Base-by-base conservation (phyloP, 1,140 invertebrate species). In the Argopecten irradians region DNA sequence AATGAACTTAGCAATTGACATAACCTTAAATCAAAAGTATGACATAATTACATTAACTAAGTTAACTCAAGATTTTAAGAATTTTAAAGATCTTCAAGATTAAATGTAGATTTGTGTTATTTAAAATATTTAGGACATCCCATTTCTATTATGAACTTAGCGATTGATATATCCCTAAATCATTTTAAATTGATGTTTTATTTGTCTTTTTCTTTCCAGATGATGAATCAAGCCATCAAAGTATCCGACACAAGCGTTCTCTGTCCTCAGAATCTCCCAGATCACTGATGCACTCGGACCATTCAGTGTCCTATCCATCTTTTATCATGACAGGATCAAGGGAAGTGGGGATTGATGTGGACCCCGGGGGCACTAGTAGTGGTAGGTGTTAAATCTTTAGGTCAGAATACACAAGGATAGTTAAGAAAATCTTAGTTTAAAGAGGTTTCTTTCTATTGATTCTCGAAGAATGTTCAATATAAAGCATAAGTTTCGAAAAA, bases 261-360 rank as follows among this genome's bases (percentile, higher is more conserved):
- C 88, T 93, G 55, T 94, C 94, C 19, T 92, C 93, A 0, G 94
- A 94, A 85, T 93, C 93, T 9, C 87, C 91, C 7, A 89, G 88
- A 28, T 36, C 34, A 19, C 35, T 90, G 13, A 83, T 85, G n/a
- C 71, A 88, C 71, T 83, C 46, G 32, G 89, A 87, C 19, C 85
- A 91, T 35, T 87, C 88, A 16, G 34, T 88, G 32, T 90, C 88
- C 13, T 92, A 90, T 84, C 91, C 92, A n/a, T 90, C 89, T 36
- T 92, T 92, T 87, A 90, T 92, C 35, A 85, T 91, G 39, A 90
- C 90, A 22, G 90, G 90, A 9, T 86, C 88, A 14, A 86, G 92
- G 16, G 92, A 93, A 86, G 90, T 93, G 82, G 89, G 92, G 2
- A 91, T 93, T 34, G 92, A 93, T 90, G 92, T 93, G 0, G 90